A percentile compares a stretch with the other conserved stretches of the same genome.
phyloP scores from a whole-genome alignment of 37 sponge, comb jelly and placozoan species.

The Dysidea cf. avara region DNA sequence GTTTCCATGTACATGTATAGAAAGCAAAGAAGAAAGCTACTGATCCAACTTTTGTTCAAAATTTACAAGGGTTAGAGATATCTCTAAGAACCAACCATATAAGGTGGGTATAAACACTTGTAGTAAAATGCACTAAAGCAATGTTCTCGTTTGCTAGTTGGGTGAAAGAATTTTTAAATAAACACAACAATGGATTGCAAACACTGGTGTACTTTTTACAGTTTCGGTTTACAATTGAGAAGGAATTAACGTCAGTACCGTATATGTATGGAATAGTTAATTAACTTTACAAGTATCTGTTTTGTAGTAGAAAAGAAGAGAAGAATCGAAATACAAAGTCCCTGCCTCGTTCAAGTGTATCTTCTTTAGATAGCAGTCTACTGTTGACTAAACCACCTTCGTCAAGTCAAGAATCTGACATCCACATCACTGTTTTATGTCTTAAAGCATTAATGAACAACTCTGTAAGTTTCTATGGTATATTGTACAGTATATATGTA shows the following conservation, averaged over 20 bases:
- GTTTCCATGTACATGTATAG: conserved; percentile 8
- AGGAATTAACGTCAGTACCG: too few relatives aligned
- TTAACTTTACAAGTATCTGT: too few relatives aligned
- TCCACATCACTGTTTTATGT: conserved; percentile 84
- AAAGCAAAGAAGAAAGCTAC: conserved; percentile 28
- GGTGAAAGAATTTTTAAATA: conserved; percentile 76
- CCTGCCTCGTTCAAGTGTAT: too few relatives aligned
- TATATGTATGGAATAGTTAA: too few relatives aligned
- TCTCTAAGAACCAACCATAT: conserved; percentile 74
- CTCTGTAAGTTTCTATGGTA: conserved; percentile 39
- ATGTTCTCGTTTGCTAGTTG: too few relatives aligned
- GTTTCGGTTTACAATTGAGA: conserved; percentile 56
- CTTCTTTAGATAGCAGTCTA: too few relatives aligned
- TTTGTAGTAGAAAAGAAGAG: too few relatives aligned
- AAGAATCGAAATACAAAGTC: too few relatives aligned
- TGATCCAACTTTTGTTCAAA: conserved; percentile 30
- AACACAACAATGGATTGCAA: conserved; percentile 61
- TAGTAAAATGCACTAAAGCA: too few relatives aligned
- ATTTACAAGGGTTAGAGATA: conserved; percentile 62
- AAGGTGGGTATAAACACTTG: conserved; percentile 43
- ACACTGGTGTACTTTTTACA: conserved; percentile 65
- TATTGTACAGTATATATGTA: too few relatives aligned
- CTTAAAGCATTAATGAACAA: conserved; percentile 89
- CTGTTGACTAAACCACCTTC: too few relatives aligned
- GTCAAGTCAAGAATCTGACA: conserved; percentile 33